Evolutionary conservation across 2,113 vertebrate species (phyloP).

Genomic region (Chloropsis hardwickii): DNA sequence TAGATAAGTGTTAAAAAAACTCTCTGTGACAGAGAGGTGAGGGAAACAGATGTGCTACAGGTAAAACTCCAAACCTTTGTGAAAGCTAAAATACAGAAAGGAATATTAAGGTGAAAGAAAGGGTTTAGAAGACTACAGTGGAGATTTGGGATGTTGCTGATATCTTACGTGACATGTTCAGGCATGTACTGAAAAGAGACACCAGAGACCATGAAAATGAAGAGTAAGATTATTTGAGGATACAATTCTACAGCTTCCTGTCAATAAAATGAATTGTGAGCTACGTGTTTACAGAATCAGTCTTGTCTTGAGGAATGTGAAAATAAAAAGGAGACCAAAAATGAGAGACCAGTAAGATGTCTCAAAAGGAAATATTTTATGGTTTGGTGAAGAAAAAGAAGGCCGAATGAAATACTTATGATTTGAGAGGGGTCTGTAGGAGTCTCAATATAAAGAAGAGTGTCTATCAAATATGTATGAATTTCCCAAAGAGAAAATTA

Average conservation of each 20-base stretch:
- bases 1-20: not conserved
- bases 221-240: not conserved
- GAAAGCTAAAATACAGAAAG: not conserved
- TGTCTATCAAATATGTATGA: not conserved
- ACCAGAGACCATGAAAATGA: not conserved
- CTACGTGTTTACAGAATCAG: not conserved
- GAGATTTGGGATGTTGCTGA: not conserved
- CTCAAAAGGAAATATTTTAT: not conserved
- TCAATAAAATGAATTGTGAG: not conserved
- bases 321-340: not conserved
- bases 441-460: not conserved
- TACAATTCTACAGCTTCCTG: not conserved
- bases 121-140: not conserved
- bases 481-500: not conserved
- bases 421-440: not conserved
- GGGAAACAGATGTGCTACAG: not conserved
- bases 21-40: not conserved
- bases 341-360: not conserved
- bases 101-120: not conserved
- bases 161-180: not conserved
- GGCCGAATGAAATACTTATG: not conserved
- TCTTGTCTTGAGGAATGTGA: not conserved
- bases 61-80: not conserved
- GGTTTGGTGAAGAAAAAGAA: not conserved
- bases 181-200: not conserved